A percentile compares a stretch with the other conserved stretches of the same genome.
Conservation (phyloP, 1,140 invertebrate species). For the Matsumurasca onukii region DNA sequence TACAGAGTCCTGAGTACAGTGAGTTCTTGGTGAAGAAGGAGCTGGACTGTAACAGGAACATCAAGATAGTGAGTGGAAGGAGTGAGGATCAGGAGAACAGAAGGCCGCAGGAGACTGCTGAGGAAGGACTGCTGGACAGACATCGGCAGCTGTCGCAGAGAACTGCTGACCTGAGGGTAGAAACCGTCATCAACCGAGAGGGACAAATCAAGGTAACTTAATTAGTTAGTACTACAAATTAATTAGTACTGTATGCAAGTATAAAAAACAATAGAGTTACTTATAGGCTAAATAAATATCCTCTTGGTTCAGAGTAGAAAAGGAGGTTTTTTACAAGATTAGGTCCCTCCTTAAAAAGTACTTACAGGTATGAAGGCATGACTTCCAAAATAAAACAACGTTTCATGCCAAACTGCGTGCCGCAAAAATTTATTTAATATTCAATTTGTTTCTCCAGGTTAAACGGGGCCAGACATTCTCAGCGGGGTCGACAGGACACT, state of each 20-base stretch:
- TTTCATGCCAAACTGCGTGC: no score
- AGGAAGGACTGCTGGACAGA: not conserved
- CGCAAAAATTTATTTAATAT: no score
- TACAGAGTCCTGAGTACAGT: conserved; percentile 9
- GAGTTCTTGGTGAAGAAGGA: conserved; percentile 29
- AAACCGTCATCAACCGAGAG: not conserved
- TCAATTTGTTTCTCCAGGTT: no score
- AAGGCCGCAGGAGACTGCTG: not conserved
- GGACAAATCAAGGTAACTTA: conserved; percentile 6
- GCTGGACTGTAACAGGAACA: not conserved
- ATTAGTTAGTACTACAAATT: no score
- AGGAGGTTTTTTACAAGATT: no score
- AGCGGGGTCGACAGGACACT: not conserved
- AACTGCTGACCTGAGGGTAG: not conserved
- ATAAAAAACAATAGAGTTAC: no score
- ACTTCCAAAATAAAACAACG: no score
- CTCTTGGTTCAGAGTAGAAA: no score
- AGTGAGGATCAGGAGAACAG: not conserved
- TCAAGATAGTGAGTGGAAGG: conserved; percentile 7
- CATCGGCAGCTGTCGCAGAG: conserved; percentile 5
- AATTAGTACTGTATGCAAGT: no score
- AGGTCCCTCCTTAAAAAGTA: no score
- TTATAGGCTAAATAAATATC: no score
- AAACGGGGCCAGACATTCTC: conserved; percentile 17
- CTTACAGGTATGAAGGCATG: no score